phyloP scores from a whole-genome alignment of 1,140 invertebrate genomes.

The Drosophila suzukii region DNA sequence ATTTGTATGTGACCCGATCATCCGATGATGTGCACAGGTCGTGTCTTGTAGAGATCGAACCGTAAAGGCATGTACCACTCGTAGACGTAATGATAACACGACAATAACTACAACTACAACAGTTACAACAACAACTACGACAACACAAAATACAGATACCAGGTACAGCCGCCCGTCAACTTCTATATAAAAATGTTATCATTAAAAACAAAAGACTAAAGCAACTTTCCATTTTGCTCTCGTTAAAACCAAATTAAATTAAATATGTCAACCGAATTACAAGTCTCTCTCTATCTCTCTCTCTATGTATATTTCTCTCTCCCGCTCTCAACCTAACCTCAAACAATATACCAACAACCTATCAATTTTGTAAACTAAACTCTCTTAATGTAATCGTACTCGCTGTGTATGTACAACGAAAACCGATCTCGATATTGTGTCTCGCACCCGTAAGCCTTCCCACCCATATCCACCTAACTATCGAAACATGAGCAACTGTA shows the following conservation, averaged over 20 bases:
- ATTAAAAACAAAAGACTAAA: constrained; percentile 55
- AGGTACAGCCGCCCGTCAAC: constrained; percentile 66
- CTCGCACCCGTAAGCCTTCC: constrained; percentile 42
- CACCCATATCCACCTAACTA: constrained; percentile 12
- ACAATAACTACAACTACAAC: constrained; percentile 74
- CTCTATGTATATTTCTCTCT: constrained; percentile 57
- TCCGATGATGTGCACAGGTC: constrained; percentile 67
- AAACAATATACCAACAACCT: constrained; percentile 31
- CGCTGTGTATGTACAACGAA: constrained; percentile 46
- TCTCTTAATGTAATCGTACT: constrained; percentile 61
- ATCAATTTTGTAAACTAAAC: constrained; percentile 55
- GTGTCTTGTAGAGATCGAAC: constrained; percentile 79
- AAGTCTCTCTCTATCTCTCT: constrained; percentile 66
- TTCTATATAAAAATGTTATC: constrained; percentile 40
- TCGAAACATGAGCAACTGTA: constrained; percentile 35
- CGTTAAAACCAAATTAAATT: constrained; percentile 47
- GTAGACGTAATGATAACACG: constrained; percentile 78
- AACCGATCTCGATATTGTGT: constrained; percentile 48
- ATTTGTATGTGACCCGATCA: constrained; percentile 38
- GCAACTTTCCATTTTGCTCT: constrained; percentile 73
- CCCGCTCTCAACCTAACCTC: constrained; percentile 60
- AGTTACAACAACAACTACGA: constrained; percentile 70
- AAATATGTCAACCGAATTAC: constrained; percentile 56
- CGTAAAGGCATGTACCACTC: constrained; percentile 77
- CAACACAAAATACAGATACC: constrained; percentile 81